phyloP scores from a whole-genome alignment of 1,140 invertebrate genomes.

The Drosophila seguyi region DNA sequence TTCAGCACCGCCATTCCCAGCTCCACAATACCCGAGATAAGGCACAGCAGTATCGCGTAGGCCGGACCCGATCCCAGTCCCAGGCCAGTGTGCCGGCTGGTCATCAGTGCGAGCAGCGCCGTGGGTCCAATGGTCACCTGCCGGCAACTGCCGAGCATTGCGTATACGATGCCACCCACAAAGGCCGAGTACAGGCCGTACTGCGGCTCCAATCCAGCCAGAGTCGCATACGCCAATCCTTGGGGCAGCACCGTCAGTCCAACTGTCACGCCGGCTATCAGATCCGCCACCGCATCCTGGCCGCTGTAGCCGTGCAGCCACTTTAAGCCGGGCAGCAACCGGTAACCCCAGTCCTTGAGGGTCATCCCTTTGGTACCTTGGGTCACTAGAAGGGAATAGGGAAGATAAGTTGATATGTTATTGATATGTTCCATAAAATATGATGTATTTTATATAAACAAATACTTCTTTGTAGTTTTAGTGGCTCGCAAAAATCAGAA shows the following conservation, averaged over 20 bases:
- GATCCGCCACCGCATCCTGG: conserved; percentile 90
- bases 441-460: neutral
- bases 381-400: conserved; percentile 1
- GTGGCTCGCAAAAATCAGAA: too few relatives aligned
- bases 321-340: conserved; percentile 87
- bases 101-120: conserved; percentile 93
- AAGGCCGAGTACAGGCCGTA: conserved; percentile 97
- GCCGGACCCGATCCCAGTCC: conserved; percentile 86
- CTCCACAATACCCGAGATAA: conserved; percentile 93
- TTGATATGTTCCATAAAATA: neutral
- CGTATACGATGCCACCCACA: conserved; percentile 96
- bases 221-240: conserved; percentile 93
- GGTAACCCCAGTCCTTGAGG: conserved; percentile 51
- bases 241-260: conserved; percentile 96
- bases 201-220: conserved; percentile 93
- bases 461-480: neutral
- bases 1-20: conserved; percentile 93
- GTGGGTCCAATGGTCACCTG: conserved; percentile 96
- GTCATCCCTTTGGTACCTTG: conserved; percentile 35
- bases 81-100: conserved; percentile 87
- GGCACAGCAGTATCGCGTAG: conserved; percentile 94
- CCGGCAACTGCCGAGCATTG: conserved; percentile 94
- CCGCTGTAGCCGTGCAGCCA: conserved; percentile 91
- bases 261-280: conserved; percentile 93
- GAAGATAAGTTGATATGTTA: neutral